Base-by-base conservation (phyloP, 2,888 invertebrate species). In the Capitulum mitella region DNA sequence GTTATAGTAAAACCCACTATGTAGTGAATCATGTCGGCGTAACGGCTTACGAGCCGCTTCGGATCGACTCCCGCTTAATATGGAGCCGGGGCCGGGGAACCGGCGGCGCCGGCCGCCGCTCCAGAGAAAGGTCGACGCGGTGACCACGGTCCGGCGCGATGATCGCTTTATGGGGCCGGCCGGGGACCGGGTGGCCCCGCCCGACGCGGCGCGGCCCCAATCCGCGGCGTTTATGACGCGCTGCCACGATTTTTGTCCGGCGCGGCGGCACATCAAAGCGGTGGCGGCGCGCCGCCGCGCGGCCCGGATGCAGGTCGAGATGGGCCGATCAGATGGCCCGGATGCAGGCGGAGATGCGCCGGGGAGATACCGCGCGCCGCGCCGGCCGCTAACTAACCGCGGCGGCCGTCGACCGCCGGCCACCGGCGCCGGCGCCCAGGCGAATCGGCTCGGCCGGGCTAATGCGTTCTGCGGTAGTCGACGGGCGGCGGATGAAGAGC, bases 231-330 rank as follows among this genome's bases (percentile, higher is more conserved):
- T 70, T 70, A 70, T 40, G 70, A 40, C 8, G 40, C 26, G 70
- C 40, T 37, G 40, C 37, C 34, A 34, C 32, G 12, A 64, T 64
- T 64, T 34, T 16, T 34, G 64, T 64, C 34, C 64, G 64, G 34
- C 64, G 64, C n/a, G n/a, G 1, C 64, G 64, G 64, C 64, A 29
- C 64, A 64, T 64, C 64, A 64, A 34, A 64, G 64, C 19, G 29
- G 26, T 16, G 16, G 34, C 32, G 2, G 43, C 43, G n/a, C 43
- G 43, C 43, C 43, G 43, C 12, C 43, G 43, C 43, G 43, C 43
- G 64, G 64, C 34, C 29, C 32, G 3, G 64, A 64, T 16, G 16
- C 16, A 19, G 34, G 10, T 34, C 16, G 29, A 64, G 64, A 64
- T 34, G 64, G n/a, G n/a, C 43, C 16, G 64, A 19, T 34, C 19